Conservation (phyloP, 2,113 vertebrate species). For the Phalacrocorax pelagicus region DNA sequence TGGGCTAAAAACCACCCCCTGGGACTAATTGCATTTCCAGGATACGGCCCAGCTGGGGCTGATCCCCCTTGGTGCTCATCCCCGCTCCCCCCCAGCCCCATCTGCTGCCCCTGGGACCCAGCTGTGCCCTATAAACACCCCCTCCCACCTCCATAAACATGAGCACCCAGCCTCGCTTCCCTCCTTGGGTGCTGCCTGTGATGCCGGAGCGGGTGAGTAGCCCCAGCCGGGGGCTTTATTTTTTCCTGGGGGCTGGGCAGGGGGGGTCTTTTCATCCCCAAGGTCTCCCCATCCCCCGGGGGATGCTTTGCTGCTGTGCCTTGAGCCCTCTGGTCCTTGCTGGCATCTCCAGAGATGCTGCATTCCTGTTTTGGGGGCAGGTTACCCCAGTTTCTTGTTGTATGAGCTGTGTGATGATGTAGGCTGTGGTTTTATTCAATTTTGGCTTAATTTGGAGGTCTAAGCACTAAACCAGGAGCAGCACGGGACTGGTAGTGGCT, state of each 20-base stretch:
- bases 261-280: no score
- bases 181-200: not conserved
- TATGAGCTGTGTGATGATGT: fast-evolving
- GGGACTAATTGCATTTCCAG: not conserved
- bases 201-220: not conserved
- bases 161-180: not conserved
- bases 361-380: not conserved
- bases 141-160: not conserved
- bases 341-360: not conserved
- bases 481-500: not conserved
- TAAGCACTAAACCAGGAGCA: not conserved
- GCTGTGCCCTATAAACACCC: not conserved
- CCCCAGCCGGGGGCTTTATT: not conserved
- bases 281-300: no score
- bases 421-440: no score
- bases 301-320: not conserved
- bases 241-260: not conserved
- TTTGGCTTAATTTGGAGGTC: no score
- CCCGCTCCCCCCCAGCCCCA: not conserved
- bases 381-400: no score
- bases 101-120: not conserved
- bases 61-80: no score
- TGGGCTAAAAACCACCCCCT: not conserved
- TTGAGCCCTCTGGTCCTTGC: not conserved
- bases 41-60: not conserved